These are phyloP conservation scores for Dastarcus helophoroides DNA, from an alignment of 2,888 invertebrate species.

Conservation along the genomic window DNA sequence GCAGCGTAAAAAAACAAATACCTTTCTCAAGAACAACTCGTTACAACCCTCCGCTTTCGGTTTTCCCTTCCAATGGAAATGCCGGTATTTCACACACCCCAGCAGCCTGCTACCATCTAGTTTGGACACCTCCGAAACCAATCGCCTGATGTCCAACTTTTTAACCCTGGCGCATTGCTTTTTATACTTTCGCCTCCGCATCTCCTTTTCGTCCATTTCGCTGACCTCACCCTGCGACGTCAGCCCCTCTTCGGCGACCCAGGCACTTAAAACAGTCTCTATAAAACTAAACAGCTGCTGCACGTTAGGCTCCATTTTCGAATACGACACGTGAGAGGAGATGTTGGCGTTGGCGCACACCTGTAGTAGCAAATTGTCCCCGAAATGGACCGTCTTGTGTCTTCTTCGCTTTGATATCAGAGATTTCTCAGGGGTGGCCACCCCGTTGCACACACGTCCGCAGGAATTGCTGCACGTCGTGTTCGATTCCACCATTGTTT, in stretches of 20 bases:
- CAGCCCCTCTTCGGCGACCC: slow-evolving; percentile 63
- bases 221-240: slow-evolving; percentile 63
- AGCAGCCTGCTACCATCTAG: slow-evolving; percentile 53
- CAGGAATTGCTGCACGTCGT: slow-evolving; percentile 31
- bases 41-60: slow-evolving; percentile 82
- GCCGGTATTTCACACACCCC: slow-evolving; percentile 60
- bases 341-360: slow-evolving; percentile 59
- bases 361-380: slow-evolving; percentile 62
- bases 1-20: too few relatives aligned
- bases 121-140: slow-evolving; percentile 60
- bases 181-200: slow-evolving; percentile 45
- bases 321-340: slow-evolving; percentile 39
- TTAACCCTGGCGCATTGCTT: slow-evolving; percentile 54
- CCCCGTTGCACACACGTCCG: slow-evolving; percentile 28
- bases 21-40: slow-evolving; percentile 79
- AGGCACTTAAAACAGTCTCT: slow-evolving; percentile 66
- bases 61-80: slow-evolving; percentile 76
- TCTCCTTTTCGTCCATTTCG: slow-evolving; percentile 58
- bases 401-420: slow-evolving; percentile 55
- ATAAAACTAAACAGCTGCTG: slow-evolving; percentile 74
- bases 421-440: slow-evolving; percentile 36
- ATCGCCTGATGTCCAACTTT: slow-evolving; percentile 54
- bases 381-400: slow-evolving; percentile 69
- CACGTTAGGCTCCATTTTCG: slow-evolving; percentile 60
- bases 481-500: slow-evolving; percentile 38